phyloP scores from a whole-genome alignment of 1,140 invertebrate genomes.

The Pogonomyrmex californicus region DNA sequence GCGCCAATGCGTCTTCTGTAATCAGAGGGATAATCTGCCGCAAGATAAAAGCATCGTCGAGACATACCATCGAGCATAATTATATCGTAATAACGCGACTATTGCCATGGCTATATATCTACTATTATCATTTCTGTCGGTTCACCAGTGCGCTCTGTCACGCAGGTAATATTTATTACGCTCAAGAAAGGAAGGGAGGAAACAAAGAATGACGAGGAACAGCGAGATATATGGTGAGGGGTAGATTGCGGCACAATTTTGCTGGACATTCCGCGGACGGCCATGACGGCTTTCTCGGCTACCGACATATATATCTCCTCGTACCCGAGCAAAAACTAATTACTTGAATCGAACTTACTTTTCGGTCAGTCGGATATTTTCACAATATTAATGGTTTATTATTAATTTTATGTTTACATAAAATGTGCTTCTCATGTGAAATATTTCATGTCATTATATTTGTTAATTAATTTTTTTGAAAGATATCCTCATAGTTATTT shows the following conservation, averaged over 20 bases:
- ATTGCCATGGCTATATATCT: conserved; percentile 58
- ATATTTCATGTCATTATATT: background rate
- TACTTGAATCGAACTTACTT: conserved; percentile 27
- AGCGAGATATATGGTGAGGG: conserved; percentile 8
- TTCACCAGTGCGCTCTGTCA: conserved; percentile 25
- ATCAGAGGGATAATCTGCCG: conserved; percentile 63
- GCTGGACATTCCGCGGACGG: conserved; percentile 44
- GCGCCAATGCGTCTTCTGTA: conserved; percentile 55
- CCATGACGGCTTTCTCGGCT: conserved; percentile 29
- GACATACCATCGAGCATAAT: conserved; percentile 75
- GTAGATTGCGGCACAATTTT: conserved; percentile 52
- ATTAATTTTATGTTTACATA: conserved; percentile 24
- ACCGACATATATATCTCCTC: conserved; percentile 20
- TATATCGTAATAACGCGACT: conserved; percentile 78
- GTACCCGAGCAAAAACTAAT: conserved; percentile 55
- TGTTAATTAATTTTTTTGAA: conserved; percentile 31
- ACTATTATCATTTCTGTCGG: conserved; percentile 64
- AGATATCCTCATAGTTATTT: background rate
- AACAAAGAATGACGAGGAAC: background rate
- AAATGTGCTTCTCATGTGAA: background rate
- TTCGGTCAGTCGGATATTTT: conserved; percentile 35
- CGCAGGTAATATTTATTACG: conserved; percentile 67
- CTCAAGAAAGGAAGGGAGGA: background rate
- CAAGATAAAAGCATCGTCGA: conserved; percentile 52
- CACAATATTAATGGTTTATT: conserved; percentile 19